phyloP scores from a whole-genome alignment of 1,140 invertebrate species.

The Cecropterus lyciades region DNA sequence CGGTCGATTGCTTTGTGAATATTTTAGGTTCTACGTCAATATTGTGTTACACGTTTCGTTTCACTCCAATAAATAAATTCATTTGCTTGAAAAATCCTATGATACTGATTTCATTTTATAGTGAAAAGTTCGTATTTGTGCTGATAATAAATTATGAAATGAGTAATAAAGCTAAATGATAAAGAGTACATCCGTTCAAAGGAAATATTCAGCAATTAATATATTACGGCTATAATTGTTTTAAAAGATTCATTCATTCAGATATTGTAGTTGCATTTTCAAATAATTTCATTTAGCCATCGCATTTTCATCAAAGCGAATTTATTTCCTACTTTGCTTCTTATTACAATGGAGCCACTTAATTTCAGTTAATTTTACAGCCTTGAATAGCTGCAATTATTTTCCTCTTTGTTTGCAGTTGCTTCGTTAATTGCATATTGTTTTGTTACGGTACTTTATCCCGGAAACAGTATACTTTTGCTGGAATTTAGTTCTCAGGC shows the following conservation, averaged over 20 bases:
- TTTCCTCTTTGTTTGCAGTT: slow-evolving; percentile 2
- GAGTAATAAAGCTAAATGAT: too few species aligned
- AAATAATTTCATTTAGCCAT: not conserved
- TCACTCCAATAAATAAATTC: too few species aligned
- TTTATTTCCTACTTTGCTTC: not conserved
- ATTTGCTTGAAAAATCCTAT: too few species aligned
- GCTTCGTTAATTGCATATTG: not conserved
- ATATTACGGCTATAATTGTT: too few species aligned
- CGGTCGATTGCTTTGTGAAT: too few species aligned
- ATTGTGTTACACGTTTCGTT: too few species aligned
- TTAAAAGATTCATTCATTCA: not conserved
- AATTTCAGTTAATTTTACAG: not conserved
- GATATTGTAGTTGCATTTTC: not conserved
- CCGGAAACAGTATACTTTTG: slow-evolving; percentile 4
- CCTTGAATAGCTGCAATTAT: not conserved
- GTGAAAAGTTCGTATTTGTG: too few species aligned
- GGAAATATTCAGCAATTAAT: too few species aligned
- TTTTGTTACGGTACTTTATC: slow-evolving; percentile 6
- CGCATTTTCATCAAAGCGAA: not conserved
- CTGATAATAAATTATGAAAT: too few species aligned
- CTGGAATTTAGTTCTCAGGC: not conserved
- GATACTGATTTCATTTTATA: too few species aligned
- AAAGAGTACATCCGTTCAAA: too few species aligned
- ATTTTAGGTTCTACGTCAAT: too few species aligned
- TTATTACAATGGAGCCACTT: not conserved